phyloP scores from a whole-genome alignment of 2,888 invertebrate species.

The Cataglyphis cursor region DNA sequence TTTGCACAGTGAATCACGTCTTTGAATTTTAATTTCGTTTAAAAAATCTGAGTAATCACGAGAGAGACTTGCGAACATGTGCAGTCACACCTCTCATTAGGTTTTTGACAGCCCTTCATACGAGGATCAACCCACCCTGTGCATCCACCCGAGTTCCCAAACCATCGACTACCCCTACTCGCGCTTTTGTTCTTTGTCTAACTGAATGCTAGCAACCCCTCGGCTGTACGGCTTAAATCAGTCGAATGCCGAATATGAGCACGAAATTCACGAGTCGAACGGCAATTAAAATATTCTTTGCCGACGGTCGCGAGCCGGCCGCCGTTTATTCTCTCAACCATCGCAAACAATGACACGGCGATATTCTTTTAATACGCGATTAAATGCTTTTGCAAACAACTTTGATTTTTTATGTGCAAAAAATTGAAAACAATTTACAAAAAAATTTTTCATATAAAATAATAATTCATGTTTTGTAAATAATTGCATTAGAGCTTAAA shows the following conservation, averaged over 20 bases:
- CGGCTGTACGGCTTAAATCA: conserved; percentile 79
- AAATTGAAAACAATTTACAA: neutral
- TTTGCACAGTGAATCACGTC: conserved; percentile 78
- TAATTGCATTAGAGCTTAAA: neutral
- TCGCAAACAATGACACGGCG: conserved; percentile 69
- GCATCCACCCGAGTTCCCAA: conserved; percentile 80
- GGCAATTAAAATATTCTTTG: conserved; percentile 82
- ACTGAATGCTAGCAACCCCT: conserved; percentile 82
- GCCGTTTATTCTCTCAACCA: conserved; percentile 72
- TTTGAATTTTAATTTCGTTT: conserved; percentile 81
- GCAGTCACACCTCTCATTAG: conserved; percentile 87
- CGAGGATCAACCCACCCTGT: conserved; percentile 85
- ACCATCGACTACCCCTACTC: conserved; percentile 74
- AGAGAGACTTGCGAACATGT: conserved; percentile 84
- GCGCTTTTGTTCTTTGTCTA: conserved; percentile 85
- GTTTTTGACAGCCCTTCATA: conserved; percentile 87
- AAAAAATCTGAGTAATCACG: conserved; percentile 81
- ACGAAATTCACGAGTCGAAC: conserved; percentile 79
- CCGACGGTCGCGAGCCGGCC: conserved; percentile 62
- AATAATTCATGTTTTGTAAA: neutral
- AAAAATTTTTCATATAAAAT: neutral
- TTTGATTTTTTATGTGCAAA: neutral
- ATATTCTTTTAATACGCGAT: conserved; percentile 56
- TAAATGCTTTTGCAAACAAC: conserved; percentile 11
- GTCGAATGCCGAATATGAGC: conserved; percentile 79